A percentile compares a stretch with the other conserved stretches of the same genome.
Conservation (phyloP, 2,113 vertebrate species). For the Cheirogaleus medius region DNA sequence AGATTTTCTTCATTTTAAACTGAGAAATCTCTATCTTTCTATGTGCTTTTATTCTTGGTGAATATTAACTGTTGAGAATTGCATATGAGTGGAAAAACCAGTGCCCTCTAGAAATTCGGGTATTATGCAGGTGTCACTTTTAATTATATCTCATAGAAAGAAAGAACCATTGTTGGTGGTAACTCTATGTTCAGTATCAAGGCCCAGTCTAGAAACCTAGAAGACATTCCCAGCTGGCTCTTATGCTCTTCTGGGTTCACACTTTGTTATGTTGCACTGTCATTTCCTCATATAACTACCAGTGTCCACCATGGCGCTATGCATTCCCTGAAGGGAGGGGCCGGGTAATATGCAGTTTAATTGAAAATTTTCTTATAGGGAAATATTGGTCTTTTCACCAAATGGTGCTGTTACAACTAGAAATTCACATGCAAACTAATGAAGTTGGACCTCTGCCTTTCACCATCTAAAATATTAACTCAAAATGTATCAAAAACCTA, state of each 20-base stretch:
- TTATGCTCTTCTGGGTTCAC: neutral
- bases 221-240: neutral
- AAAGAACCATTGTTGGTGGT: neutral
- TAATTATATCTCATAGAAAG: neutral
- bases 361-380: neutral
- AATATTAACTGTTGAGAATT: neutral
- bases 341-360: neutral
- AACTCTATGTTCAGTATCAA: neutral
- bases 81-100: neutral
- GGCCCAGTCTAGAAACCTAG: neutral
- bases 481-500: neutral
- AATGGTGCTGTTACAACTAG: neutral
- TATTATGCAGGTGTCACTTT: neutral
- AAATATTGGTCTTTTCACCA: neutral
- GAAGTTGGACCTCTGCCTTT: neutral
- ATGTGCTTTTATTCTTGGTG: neutral
- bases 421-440: neutral
- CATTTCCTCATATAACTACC: neutral
- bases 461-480: neutral
- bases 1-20: neutral
- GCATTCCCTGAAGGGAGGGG: neutral
- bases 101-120: neutral
- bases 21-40: neutral
- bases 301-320: fast-evolving
- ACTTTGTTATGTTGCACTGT: neutral